phyloP scores from a whole-genome alignment of 1,140 invertebrate genomes.

The Listronotus bonariensis region DNA sequence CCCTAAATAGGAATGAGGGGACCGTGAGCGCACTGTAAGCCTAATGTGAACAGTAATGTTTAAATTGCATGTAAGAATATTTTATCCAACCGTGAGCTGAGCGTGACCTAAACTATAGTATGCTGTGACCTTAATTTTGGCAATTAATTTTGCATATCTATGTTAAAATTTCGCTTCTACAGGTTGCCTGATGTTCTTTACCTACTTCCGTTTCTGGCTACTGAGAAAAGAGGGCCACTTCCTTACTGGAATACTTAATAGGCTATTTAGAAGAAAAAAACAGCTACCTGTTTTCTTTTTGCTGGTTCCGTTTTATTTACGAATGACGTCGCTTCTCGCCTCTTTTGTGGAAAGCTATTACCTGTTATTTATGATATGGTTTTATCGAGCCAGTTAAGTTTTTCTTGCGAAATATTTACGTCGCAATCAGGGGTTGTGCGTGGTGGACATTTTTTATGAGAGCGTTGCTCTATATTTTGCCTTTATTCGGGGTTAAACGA shows the following conservation, averaged over 20 bases:
- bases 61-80: too few relatives aligned
- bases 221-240: not conserved
- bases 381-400: conserved; percentile 21
- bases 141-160: too few relatives aligned
- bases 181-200: conserved; percentile 5
- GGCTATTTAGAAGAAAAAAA: conserved; percentile 15
- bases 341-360: conserved; percentile 20
- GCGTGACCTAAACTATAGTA: too few relatives aligned
- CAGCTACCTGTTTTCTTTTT: conserved; percentile 11
- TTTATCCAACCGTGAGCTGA: too few relatives aligned
- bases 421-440: conserved; percentile 6
- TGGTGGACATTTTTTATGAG: conserved; percentile 10
- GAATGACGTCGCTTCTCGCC: conserved; percentile 13
- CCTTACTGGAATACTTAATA: conserved; percentile 17
- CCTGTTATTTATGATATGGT: conserved; percentile 28
- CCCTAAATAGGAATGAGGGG: too few relatives aligned
- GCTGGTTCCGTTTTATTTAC: conserved; percentile 10
- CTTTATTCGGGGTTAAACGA: not conserved
- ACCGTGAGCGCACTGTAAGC: too few relatives aligned
- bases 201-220: not conserved
- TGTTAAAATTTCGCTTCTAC: not conserved
- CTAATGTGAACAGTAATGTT: too few relatives aligned
- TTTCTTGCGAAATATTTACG: conserved; percentile 12
- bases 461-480: not conserved
- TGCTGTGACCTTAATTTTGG: too few relatives aligned